These are phyloP conservation scores for Drosophila arawakana DNA, from an alignment of 1,140 invertebrate species.

Conservation along the genomic window DNA sequence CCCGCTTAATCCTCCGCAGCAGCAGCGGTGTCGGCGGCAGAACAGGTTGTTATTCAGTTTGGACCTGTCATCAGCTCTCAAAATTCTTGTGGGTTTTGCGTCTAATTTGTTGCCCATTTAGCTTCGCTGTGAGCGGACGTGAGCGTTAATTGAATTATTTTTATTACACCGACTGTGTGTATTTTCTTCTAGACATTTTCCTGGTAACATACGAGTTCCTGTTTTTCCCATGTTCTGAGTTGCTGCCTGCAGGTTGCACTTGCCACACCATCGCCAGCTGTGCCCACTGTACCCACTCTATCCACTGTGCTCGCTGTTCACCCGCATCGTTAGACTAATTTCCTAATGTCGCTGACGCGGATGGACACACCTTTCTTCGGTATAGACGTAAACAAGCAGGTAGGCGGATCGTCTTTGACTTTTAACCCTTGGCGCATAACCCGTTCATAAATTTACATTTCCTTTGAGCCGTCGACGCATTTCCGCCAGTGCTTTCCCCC, in stretches of 20 bases:
- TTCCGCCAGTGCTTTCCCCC: slow-evolving; percentile 43
- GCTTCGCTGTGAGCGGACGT: slow-evolving; percentile 49
- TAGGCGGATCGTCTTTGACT: slow-evolving; percentile 20
- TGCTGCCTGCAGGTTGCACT: slow-evolving; percentile 44
- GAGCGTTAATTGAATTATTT: slow-evolving; percentile 79
- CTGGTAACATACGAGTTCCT: slow-evolving; percentile 29
- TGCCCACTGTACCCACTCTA: slow-evolving; percentile 43
- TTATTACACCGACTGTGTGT: slow-evolving; percentile 49
- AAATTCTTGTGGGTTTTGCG: slow-evolving; percentile 70
- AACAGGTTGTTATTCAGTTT: neutral
- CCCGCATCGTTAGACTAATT: slow-evolving; percentile 80
- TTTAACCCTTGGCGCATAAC: slow-evolving; percentile 13
- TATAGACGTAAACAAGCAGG: neutral
- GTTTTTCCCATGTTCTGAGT: neutral
- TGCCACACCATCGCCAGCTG: slow-evolving; percentile 50
- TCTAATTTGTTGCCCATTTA: slow-evolving; percentile 76
- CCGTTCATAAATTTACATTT: slow-evolving; percentile 56
- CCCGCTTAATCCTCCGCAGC: slow-evolving; percentile 53
- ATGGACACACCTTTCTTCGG: slow-evolving; percentile 54
- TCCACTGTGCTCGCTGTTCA: slow-evolving; percentile 26
- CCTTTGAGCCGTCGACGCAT: slow-evolving; percentile 30
- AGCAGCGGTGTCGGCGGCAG: neutral
- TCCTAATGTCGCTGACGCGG: slow-evolving; percentile 54
- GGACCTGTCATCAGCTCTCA: slow-evolving; percentile 66
- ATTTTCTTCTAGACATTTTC: slow-evolving; percentile 51